Base-by-base conservation (phyloP, 2,888 invertebrate species). In the Dorcus parallelipipedus region DNA sequence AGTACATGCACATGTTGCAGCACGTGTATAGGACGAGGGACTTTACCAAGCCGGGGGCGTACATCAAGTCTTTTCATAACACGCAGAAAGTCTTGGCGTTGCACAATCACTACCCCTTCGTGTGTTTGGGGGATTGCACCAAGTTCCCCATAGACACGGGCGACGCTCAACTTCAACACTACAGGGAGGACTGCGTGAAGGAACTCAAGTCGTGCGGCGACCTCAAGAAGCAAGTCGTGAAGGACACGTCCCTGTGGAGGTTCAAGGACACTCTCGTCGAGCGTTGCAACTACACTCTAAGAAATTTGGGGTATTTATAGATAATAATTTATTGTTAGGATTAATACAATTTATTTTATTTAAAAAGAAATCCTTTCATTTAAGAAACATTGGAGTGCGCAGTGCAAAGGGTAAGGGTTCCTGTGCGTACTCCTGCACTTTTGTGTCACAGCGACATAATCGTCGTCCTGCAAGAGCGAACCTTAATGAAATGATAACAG, bases 21-120 rank as follows among this genome's bases (percentile, higher is more conserved):
- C 92, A 93, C 79, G 91, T 92, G 49, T 89, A 90, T 75, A 84
- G 93, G 58, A 89, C 91, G 66, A 86, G 86, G 73, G 92, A 93
- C 79, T 93, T 90, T 79, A 93, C 93, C 9, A 91, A 92, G 76
- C 91, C 92, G 8, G 91, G 91, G 69, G 90, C 91, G 78, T 93
- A 92, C 78, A 89, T 93, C 66, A 93, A 93, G 79, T 92, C 93
- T 76, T 93, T 93, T 81, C 93, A 93, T 78, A 89, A 91, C 79
- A 90, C 93, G 41, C 90, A 89, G 69, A 85, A 89, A 66, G 92
- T 92, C 59, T 82, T 93, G 48, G 89, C 91, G 42, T 82, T 93
- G 64, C 93, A 93, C 82, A 93, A 93, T 79, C 93, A 93, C 78
- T 93, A 92, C 75, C 93, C 93, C 49, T 78, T 93, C 68, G 89